phyloP scores from a whole-genome alignment of 1,140 invertebrate genomes.

The Drosophila simulans region DNA sequence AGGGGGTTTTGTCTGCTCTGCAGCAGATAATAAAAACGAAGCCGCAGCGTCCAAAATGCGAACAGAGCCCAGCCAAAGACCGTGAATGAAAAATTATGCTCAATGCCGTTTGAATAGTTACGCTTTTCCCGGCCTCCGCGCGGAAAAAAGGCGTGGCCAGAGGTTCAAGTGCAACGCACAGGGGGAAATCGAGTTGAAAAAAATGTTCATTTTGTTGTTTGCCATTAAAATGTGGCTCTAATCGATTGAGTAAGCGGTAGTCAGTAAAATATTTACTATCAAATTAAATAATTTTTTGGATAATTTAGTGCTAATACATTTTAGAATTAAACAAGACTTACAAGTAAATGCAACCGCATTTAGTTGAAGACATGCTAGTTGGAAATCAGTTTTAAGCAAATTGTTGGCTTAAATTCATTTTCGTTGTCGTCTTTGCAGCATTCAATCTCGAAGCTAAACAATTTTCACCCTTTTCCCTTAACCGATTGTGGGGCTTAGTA shows the following conservation, averaged over 20 bases:
- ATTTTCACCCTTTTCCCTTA: neutral
- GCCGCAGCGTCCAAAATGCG: slow-evolving; percentile 32
- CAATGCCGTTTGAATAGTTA: slow-evolving; percentile 54
- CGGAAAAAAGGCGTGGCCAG: slow-evolving; percentile 3
- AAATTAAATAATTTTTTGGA: neutral
- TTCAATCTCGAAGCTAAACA: neutral
- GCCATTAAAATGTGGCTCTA: neutral
- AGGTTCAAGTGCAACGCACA: slow-evolving; percentile 53
- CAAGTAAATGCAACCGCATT: too few relatives aligned
- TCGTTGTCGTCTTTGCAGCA: too few relatives aligned
- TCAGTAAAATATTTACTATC: neutral
- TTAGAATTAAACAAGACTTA: too few relatives aligned
- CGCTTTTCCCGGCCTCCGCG: slow-evolving; percentile 8
- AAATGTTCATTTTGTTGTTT: neutral
- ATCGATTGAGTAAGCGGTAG: too few relatives aligned
- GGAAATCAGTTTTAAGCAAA: too few relatives aligned
- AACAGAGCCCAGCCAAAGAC: slow-evolving; percentile 52
- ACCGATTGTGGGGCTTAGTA: neutral
- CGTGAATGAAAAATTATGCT: slow-evolving; percentile 69
- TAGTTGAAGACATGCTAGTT: too few relatives aligned
- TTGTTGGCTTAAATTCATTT: too few relatives aligned
- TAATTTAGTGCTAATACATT: too few relatives aligned
- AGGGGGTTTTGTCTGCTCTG: slow-evolving; percentile 17
- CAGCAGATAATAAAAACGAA: slow-evolving; percentile 58
- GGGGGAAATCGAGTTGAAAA: slow-evolving; percentile 2